These are phyloP conservation scores for Synaphobranchus kaupii DNA, from an alignment of 2,797 vertebrate genomes.

Conservation along the genomic window DNA sequence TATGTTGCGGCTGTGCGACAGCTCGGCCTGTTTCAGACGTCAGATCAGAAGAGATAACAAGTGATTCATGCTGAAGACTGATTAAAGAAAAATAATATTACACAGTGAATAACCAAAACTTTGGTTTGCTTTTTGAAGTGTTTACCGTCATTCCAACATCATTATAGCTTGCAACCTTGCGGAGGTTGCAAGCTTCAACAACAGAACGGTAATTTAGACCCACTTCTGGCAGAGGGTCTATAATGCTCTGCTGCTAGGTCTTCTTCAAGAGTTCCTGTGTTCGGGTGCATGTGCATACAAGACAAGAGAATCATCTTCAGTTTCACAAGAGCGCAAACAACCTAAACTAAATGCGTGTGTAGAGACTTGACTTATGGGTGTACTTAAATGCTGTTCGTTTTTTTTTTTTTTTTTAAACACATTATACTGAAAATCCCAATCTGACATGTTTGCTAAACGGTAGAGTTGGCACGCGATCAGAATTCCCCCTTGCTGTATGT, in stretches of 20 bases:
- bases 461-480: neutral
- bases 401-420: neutral
- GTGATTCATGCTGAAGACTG: neutral
- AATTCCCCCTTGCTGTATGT: neutral
- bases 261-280: neutral
- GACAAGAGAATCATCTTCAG: neutral
- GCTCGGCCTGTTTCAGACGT: neutral
- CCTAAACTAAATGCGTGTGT: neutral
- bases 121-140: neutral
- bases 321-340: neutral
- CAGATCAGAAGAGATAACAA: neutral
- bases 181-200: neutral
- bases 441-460: neutral
- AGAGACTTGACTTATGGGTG: neutral
- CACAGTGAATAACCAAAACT: neutral
- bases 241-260: neutral
- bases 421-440: neutral
- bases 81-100: neutral
- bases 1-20: neutral
- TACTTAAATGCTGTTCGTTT: neutral
- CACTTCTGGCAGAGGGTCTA: neutral
- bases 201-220: neutral
- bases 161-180: neutral
- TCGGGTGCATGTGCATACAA: neutral
- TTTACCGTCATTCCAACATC: slow-evolving; percentile 1